These are phyloP conservation scores for Drosophila mayaguana DNA, from an alignment of 2,888 invertebrate genomes.

Conservation along the genomic window DNA sequence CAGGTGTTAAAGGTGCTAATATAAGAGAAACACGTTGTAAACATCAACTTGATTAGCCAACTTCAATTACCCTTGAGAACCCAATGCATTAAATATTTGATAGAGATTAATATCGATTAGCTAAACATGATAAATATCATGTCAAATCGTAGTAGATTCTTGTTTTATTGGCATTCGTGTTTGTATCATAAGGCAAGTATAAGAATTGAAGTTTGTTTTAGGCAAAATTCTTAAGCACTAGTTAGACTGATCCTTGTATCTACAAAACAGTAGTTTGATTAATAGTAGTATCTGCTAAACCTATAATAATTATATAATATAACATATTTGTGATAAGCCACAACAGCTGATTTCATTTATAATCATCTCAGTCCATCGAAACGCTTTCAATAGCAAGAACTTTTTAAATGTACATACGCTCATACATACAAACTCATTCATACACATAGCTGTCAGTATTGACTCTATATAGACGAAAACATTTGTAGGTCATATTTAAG, in stretches of 20 bases:
- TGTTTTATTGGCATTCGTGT: neutral
- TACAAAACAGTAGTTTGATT: neutral
- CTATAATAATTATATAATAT: neutral
- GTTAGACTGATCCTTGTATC: neutral
- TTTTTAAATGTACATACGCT: neutral
- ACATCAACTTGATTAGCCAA: neutral
- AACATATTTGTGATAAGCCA: neutral
- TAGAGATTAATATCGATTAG: neutral
- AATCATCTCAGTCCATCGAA: neutral
- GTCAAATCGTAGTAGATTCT: neutral
- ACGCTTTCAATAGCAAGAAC: neutral
- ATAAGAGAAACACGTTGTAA: neutral
- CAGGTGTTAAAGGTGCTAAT: conserved; percentile 11
- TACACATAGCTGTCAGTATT: neutral
- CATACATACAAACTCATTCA: neutral
- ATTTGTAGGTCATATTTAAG: neutral
- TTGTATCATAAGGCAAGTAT: too few species aligned
- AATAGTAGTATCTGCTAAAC: neutral
- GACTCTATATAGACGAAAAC: neutral
- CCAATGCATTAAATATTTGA: neutral
- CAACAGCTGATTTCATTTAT: conserved; percentile 1
- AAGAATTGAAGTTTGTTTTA: neutral
- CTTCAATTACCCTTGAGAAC: neutral
- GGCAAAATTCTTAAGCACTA: neutral
- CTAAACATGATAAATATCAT: neutral